A percentile compares a stretch with the other conserved stretches of the same genome.
Conservation (phyloP, 2,797 vertebrate species). For the Phataginus tetradactyla region DNA sequence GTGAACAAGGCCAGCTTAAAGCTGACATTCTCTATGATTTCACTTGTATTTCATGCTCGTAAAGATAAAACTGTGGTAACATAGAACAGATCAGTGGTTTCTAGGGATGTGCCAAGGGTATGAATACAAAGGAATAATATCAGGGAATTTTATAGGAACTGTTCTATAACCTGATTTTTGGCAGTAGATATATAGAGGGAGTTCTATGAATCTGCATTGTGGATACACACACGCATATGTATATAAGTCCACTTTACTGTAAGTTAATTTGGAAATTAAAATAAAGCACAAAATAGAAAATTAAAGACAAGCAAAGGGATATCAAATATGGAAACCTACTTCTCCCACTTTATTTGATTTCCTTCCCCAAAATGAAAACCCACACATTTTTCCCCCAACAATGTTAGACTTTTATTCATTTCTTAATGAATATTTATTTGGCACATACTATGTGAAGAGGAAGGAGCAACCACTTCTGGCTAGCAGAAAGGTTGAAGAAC, state of each 20-base stretch:
- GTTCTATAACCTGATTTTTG: background rate
- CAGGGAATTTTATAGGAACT: background rate
- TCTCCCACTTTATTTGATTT: background rate
- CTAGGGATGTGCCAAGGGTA: background rate
- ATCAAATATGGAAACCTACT: background rate
- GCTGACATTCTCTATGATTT: background rate
- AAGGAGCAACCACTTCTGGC: background rate
- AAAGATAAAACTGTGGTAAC: background rate
- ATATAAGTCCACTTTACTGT: background rate
- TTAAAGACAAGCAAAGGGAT: background rate
- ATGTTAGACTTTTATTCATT: background rate
- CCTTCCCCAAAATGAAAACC: background rate
- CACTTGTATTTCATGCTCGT: background rate
- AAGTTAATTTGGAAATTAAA: background rate
- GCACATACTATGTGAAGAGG: background rate
- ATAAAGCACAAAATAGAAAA: background rate
- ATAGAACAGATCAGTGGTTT: background rate
- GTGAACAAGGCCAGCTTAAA: background rate
- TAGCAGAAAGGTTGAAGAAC: background rate
- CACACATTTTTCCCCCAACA: background rate
- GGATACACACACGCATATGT: no score
- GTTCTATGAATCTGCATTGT: no score
- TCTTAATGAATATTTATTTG: background rate
- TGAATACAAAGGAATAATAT: background rate
- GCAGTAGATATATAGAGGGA: no score